Base-by-base conservation (phyloP, 2,797 vertebrate genomes). In the Phalloptychus januarius region DNA sequence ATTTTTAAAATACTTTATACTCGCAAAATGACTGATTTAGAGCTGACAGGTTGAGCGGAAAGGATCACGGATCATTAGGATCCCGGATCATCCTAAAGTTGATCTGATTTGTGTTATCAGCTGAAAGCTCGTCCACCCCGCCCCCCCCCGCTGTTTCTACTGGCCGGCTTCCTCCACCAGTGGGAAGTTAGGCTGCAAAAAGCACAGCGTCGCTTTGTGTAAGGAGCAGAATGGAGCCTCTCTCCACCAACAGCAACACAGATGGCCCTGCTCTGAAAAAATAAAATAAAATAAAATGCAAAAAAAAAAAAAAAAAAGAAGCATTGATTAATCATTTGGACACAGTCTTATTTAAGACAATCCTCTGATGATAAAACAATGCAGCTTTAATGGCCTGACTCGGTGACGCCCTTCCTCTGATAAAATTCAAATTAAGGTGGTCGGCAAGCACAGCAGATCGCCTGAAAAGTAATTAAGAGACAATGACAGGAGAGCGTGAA, bases 351-450 rank as follows among this genome's bases (percentile, higher is more conserved):
- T 69, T 71, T 18, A 16, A 74, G 78, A 75, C 71, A 42, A 90
- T 42, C 67, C 72, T 79, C 86, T 87, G 83, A 16, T 84, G 85
- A 91, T 88, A 89, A 91, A 89, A 86, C 79, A 81, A 77, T 52
- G 78, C 63, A 40, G 20, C 63, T 67, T 40, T 23, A 23, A 25
- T 23, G 20, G 36, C 61, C 61, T 38, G 61, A 67, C 36, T 67
- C 36, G 78, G 76, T 81, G 42, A 78, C 25, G 74, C 71, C 73
- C 78, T n/a, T 73, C 78, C 40, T 48, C 58, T 83, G 82, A 67
- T 67, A 12, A 67, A 40, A 90, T 88, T 83, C 86, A 82, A 90
- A 91, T 91, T 46, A 88, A 86, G 78, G 79, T 48, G 71, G 63
- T 33, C 36, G 74, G 31, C 18, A 4, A 46, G 61, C 45, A 25